A percentile compares a stretch with the other conserved stretches of the same genome.
Evolutionary conservation across 2,797 vertebrate species (phyloP).

Genomic region (Chiroxiphia lanceolata): DNA sequence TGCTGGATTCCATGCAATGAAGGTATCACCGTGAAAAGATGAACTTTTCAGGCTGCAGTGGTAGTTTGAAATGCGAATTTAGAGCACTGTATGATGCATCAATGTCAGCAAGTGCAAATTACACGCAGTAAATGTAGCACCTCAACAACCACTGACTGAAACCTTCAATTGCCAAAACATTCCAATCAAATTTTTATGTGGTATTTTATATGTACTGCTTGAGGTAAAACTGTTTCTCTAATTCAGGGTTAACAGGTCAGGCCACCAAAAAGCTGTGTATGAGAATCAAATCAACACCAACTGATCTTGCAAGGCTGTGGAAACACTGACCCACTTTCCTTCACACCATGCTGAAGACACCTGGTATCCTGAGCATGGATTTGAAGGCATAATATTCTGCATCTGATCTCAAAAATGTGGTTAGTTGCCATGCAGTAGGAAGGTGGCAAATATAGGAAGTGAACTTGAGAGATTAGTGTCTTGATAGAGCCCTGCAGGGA

Average conservation of each 20-base stretch:
- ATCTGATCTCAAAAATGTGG: not conserved
- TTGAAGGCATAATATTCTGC: not conserved
- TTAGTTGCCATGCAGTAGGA: not conserved
- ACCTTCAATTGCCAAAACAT: not conserved
- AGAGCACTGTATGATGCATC: not conserved
- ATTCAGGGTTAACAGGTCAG: not conserved
- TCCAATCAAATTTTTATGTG: not conserved
- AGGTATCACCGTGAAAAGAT: not conserved
- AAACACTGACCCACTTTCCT: not conserved
- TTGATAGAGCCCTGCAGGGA: not conserved
- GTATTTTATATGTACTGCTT: not conserved
- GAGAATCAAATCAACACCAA: not conserved
- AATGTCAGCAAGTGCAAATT: not conserved
- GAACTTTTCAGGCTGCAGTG: not conserved
- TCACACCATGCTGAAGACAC: not conserved
- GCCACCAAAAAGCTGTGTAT: not conserved
- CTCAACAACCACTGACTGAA: not conserved
- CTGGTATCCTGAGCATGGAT: not conserved
- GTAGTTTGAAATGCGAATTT: not conserved
- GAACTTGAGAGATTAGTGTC: not conserved
- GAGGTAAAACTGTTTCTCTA: not conserved
- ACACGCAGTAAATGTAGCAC: not conserved
- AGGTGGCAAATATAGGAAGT: not conserved
- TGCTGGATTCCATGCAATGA: not conserved
- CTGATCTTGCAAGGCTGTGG: not conserved